Percentiles rank a stretch among this genome's conserved stretches.
Evolutionary conservation across 2,888 invertebrate genomes (phyloP).

Genomic region (Drosophila siamana): DNA sequence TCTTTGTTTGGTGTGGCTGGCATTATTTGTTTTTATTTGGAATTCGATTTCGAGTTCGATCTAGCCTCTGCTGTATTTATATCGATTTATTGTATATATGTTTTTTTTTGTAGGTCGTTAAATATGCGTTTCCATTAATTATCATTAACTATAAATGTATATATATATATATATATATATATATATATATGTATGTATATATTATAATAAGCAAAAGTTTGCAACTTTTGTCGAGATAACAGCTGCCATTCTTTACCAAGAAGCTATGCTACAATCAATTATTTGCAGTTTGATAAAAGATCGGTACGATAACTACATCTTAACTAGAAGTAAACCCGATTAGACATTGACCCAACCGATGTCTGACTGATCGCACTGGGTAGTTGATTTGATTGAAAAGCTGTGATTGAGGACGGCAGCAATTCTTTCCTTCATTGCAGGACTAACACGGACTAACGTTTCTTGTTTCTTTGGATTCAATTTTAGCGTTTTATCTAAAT

Average conservation of each 20-base stretch:
- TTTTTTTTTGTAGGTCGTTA: slow-evolving; percentile 1
- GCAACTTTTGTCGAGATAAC: slow-evolving; percentile 53
- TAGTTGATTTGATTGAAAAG: background rate
- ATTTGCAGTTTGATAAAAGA: slow-evolving; percentile 8
- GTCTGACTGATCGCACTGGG: background rate
- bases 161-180: slow-evolving; percentile 4
- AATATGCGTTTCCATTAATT: slow-evolving; percentile 4
- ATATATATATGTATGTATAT: slow-evolving; percentile 3
- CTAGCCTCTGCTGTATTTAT: background rate
- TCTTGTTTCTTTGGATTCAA: background rate
- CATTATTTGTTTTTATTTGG: slow-evolving; percentile 37
- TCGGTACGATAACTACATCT: slow-evolving; percentile 4
- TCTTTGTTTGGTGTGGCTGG: slow-evolving; percentile 22
- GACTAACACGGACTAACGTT: slow-evolving; percentile 13
- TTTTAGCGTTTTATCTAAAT: background rate
- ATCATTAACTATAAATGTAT: slow-evolving; percentile 5
- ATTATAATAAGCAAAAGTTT: slow-evolving; percentile 33
- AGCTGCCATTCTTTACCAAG: slow-evolving; percentile 22
- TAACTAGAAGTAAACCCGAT: slow-evolving; percentile 15
- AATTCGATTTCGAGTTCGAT: background rate
- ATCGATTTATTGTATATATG: slow-evolving; percentile 4
- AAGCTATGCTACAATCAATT: slow-evolving; percentile 20
- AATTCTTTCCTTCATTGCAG: slow-evolving; percentile 40
- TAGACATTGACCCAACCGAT: slow-evolving; percentile 37
- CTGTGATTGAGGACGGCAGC: slow-evolving; percentile 76